These are phyloP conservation scores for Garrulus glandarius DNA, from an alignment of 2,797 vertebrate species.

Conservation along the genomic window DNA sequence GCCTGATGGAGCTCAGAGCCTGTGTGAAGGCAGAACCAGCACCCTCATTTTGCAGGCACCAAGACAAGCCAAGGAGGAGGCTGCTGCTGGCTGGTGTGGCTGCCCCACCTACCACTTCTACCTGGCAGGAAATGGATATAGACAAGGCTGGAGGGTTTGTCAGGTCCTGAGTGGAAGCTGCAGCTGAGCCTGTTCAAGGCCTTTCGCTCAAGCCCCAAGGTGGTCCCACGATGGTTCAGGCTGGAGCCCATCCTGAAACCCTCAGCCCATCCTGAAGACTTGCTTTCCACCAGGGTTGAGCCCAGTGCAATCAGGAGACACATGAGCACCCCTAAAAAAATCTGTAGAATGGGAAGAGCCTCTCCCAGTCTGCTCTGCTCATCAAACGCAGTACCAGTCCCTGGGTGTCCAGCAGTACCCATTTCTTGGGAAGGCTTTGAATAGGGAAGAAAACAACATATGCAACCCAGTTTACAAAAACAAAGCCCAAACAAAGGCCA, in stretches of 20 bases:
- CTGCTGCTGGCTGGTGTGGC: not conserved
- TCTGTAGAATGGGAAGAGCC: not conserved
- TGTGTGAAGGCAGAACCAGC: not conserved
- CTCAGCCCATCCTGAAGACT: not conserved
- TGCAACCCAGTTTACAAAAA: not conserved
- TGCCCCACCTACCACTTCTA: not conserved
- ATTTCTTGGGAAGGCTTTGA: not conserved
- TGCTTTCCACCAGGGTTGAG: not conserved
- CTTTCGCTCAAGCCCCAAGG: rapidly evolving
- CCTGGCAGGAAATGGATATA: not conserved
- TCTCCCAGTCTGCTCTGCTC: not conserved
- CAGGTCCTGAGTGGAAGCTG: not conserved
- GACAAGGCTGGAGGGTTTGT: not conserved
- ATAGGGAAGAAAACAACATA: not conserved
- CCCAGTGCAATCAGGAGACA: not conserved
- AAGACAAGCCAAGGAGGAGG: not conserved
- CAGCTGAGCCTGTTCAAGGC: not conserved
- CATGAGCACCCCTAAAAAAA: not conserved
- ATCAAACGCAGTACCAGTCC: not conserved
- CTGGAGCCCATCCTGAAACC: not conserved
- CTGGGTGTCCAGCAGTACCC: not conserved
- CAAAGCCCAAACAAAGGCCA: slow-evolving; percentile 24
- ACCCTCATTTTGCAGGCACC: not conserved
- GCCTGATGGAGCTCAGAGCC: not conserved
- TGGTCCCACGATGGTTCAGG: not conserved